Base-by-base conservation (phyloP, 2,888 invertebrate genomes). In the Mongoloraphidia duomilia region DNA sequence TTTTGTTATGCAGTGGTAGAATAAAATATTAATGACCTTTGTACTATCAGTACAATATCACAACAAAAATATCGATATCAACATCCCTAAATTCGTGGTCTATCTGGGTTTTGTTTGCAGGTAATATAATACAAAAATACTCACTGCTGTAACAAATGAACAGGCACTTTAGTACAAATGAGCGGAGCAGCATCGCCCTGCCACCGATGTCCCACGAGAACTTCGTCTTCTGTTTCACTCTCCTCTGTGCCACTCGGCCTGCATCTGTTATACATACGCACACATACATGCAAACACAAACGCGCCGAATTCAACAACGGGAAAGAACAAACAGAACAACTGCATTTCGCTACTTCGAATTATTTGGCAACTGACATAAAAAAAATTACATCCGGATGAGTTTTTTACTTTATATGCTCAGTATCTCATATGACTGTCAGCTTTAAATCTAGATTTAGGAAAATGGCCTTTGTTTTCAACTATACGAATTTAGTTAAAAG, bases 211-310 rank as follows among this genome's bases (percentile, higher is more conserved):
- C 53, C 68, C 43, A 69, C 67, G 41, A 73, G 68, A 38, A 75
- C 68, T 60, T 80, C 80, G 58, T 82, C 83, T 68, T 84, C 84
- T 54, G 82, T 83, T 68, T 84, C 84, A 65, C 83, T 83, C 73
- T 84, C 77, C 63, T 71, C 79, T 65, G 80, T 82, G 65, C 81
- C 76, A 63, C 76, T 76, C 63, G 75, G 76, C 61, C 74, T 71
- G 60, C 66, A 63, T 67, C 68, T 69, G 41, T 45, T 49, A 37
- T 40, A 44, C 38, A 48, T 36, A 49, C 68, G 52, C 64, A 66
- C 57, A 6, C 26, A 26, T 26, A 26, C 26, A 26, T 26, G 26
- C 63, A 60, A 50, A 74, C 73, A 70, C 66, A 64, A 66, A 67
- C 67, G 65, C 57, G 63, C 64, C 61, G 57, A 57, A 54, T 56